Evolutionary conservation across 2,888 invertebrate genomes (phyloP), one percentile per base, ranked within the genome.

Genomic region (Diaprepes abbreviatus): DNA sequence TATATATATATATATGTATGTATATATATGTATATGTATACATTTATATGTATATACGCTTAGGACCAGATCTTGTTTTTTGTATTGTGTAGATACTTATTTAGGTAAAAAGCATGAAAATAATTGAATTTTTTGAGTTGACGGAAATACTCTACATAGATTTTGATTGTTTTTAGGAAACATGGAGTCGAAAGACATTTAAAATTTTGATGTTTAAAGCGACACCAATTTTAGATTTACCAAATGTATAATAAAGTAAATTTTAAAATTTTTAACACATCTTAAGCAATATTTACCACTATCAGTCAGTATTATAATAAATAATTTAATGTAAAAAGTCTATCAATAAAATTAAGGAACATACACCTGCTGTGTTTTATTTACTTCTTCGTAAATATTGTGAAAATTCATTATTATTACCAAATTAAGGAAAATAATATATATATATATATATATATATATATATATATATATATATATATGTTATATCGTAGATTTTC

Each of bases 301-400:
- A 67, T 73, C 73, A 74, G 74, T 74, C 75, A 75, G 75, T 75
- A 75, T 75, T 75, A 75, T 74, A 68, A 68, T 66, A 71, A 74
- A 73, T 74, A 73, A 71, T 67, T 73, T 73, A 71, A 73, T 68
- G 63, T 71, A 69, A 70, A 70, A 73, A 74, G 59, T 66, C 70
- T 60, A 74, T 70, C 48, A 74, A 74, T 74, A 74, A 70, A 74
- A 59, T 58, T 66, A 63, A 73, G 59, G 64, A 66, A 60, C 36
- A 48, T 57, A 65, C 28, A 65, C 28, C 31, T 38, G 36, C 28
- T 31, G 45, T 40, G 63, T 68, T 58, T 68, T 31, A 62, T 62
- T 67, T 55, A 24, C n/a, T n/a, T n/a, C n/a, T n/a, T n/a, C n/a
- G n/a, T n/a, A n/a, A n/a, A n/a, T 10, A 6, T 16, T 16, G 17